A percentile compares a stretch with the other conserved stretches of the same genome.
phyloP scores from a whole-genome alignment of 1,140 invertebrate species.

The Rhizoglyphus robini region DNA sequence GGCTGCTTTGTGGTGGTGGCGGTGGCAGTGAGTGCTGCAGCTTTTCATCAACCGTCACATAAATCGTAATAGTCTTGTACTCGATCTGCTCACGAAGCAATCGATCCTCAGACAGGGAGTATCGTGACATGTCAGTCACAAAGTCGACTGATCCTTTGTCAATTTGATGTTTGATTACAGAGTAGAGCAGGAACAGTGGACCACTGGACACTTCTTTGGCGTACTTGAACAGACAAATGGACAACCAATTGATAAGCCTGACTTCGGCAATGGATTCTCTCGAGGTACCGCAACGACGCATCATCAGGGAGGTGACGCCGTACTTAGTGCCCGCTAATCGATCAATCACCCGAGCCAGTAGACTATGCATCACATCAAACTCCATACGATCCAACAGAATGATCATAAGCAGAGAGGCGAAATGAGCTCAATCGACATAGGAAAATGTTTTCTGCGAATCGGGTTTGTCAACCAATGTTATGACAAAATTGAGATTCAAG shows the following conservation, averaged over 20 bases:
- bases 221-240: slow-evolving; percentile 92
- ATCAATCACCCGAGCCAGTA: slow-evolving; percentile 71
- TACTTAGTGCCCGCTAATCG: not conserved
- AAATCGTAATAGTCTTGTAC: not conserved
- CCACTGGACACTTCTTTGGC: slow-evolving; percentile 84
- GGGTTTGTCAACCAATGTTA: slow-evolving; percentile 81
- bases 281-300: slow-evolving; percentile 46
- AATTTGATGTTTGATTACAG: slow-evolving; percentile 96
- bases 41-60: not conserved
- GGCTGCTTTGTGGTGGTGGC: not conserved
- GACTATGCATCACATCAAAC: slow-evolving; percentile 55
- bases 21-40: not conserved
- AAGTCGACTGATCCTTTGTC: slow-evolving; percentile 70
- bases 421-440: slow-evolving; percentile 80
- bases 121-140: slow-evolving; percentile 51
- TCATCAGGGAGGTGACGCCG: not conserved
- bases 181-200: slow-evolving; percentile 85
- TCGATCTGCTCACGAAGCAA: slow-evolving; percentile 67
- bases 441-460: slow-evolving; percentile 81
- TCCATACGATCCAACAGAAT: slow-evolving; percentile 92
- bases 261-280: slow-evolving; percentile 98
- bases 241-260: slow-evolving; percentile 98
- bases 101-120: slow-evolving; percentile 93
- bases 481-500: slow-evolving; percentile 79
- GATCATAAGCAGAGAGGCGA: slow-evolving; percentile 80